phyloP scores from a whole-genome alignment of 2,113 vertebrate genomes.

The Eleginops maclovinus region DNA sequence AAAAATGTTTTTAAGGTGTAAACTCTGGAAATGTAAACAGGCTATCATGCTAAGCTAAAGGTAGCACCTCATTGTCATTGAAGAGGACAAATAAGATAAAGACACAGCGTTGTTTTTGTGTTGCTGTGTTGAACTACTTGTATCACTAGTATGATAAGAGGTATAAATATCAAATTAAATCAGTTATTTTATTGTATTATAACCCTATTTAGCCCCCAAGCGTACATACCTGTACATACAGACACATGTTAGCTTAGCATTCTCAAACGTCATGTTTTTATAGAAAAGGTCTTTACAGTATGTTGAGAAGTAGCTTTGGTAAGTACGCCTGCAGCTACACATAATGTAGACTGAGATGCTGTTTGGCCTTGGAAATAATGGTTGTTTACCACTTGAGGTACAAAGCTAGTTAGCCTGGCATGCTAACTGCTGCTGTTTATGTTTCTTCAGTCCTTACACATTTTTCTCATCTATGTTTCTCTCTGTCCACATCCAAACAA shows the following conservation, averaged over 20 bases:
- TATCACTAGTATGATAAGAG: background rate
- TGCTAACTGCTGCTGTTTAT: no score
- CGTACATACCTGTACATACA: background rate
- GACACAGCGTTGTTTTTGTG: background rate
- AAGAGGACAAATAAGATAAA: background rate
- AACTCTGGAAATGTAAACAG: background rate
- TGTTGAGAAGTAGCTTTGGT: no score
- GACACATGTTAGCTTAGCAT: constrained; percentile 4
- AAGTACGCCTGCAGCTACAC: background rate
- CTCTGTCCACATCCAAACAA: background rate
- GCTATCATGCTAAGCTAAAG: background rate
- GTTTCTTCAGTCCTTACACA: no score
- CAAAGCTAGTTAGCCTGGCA: background rate
- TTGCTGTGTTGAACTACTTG: background rate
- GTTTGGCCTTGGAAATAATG: background rate
- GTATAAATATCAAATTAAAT: background rate
- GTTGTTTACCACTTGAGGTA: background rate
- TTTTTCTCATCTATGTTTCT: no score
- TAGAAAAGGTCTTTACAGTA: background rate
- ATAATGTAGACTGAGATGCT: background rate
- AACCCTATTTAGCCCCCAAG: background rate
- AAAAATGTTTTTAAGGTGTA: background rate
- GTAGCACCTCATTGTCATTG: background rate
- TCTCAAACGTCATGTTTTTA: background rate
- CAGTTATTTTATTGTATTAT: background rate